A percentile compares a stretch with the other conserved stretches of the same genome.
Conservation (phyloP, 2,888 invertebrate genomes). For the Marasmarcha lunaedactyla region DNA sequence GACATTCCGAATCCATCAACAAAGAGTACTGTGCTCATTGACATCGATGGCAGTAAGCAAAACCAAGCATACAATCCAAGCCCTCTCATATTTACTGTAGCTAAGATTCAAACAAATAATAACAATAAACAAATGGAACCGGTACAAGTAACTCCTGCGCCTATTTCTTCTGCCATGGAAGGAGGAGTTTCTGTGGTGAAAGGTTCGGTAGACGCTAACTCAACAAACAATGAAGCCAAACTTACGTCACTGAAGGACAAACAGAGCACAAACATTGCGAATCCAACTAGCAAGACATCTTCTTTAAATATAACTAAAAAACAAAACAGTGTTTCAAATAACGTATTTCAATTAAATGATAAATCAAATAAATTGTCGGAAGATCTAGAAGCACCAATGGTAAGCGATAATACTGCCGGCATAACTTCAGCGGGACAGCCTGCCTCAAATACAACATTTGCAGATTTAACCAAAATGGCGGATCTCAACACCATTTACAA, state of each 20-base stretch:
- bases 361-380: constrained; percentile 5
- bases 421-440: no score
- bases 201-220: no score
- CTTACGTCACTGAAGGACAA: no score
- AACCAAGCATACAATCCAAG: constrained; percentile 27
- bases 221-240: no score
- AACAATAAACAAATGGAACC: constrained; percentile 48
- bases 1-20: constrained; percentile 22
- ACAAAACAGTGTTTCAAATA: background rate
- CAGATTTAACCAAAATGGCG: no score
- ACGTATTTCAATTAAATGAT: no score
- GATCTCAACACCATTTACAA: no score
- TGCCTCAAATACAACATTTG: background rate
- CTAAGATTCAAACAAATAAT: constrained; percentile 52
- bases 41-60: constrained; percentile 37
- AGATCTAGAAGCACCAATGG: no score
- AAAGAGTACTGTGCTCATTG: constrained; percentile 42
- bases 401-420: no score
- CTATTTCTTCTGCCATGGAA: constrained; percentile 51
- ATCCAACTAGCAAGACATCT: no score
- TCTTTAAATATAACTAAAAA: constrained; percentile 21
- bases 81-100: constrained; percentile 59
- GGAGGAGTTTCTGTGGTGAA: constrained; percentile 22
- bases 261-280: no score
- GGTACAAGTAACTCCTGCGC: constrained; percentile 44